phyloP scores from a whole-genome alignment of 2,888 invertebrate species.

The Malacosoma neustria region DNA sequence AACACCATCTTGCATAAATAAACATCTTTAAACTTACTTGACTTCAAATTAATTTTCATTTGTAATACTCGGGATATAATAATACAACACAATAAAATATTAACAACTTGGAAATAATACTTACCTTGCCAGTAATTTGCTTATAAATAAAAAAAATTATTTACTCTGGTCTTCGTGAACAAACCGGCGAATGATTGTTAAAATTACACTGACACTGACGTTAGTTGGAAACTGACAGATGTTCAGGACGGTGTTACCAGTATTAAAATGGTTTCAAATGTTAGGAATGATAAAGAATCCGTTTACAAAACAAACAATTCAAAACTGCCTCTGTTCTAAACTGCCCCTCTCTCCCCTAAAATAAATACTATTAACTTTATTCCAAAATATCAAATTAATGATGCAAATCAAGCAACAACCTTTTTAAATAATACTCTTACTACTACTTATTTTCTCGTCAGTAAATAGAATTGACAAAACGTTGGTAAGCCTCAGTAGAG shows the following conservation, averaged over 20 bases:
- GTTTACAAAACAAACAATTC: conserved; percentile 6
- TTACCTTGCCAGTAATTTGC: conserved; percentile 2
- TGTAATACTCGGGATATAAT: conserved; percentile 3
- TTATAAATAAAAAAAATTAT: conserved; percentile 3
- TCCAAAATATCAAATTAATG: too few species aligned
- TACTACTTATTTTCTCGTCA: too few species aligned
- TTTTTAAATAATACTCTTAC: too few species aligned
- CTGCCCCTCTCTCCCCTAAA: conserved; percentile 6
- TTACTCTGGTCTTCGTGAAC: conserved; percentile 3
- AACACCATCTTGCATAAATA: conserved; percentile 5
- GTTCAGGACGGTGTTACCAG: conserved; percentile 4
- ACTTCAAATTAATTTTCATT: conserved; percentile 4
- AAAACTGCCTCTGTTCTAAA: conserved; percentile 9
- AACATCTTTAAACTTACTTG: conserved; percentile 2
- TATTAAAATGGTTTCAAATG: conserved; percentile 3
- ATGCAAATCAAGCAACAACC: too few species aligned
- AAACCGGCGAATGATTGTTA: conserved; percentile 3
- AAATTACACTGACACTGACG: too few species aligned
- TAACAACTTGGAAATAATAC: conserved; percentile 4
- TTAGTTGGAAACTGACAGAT: conserved; percentile 1
- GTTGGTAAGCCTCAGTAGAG: too few species aligned
- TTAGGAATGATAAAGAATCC: conserved; percentile 4
- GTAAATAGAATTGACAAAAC: too few species aligned
- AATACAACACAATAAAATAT: conserved; percentile 2
- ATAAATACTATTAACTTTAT: too few species aligned